Conservation (phyloP, 2,888 invertebrate species). For the Malachius bipustulatus region DNA sequence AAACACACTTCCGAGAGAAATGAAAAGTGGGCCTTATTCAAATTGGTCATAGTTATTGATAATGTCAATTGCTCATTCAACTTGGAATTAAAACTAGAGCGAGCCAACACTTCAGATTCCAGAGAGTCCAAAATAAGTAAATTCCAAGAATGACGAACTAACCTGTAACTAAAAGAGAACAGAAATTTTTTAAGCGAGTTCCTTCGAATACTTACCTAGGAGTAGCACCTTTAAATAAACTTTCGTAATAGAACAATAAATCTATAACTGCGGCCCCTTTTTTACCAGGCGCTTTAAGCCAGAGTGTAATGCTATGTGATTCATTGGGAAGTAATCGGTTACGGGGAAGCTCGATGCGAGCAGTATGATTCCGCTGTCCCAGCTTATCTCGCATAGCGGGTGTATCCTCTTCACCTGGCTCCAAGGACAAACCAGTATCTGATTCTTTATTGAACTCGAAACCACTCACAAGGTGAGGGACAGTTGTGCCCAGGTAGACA, state of each 20-base stretch:
- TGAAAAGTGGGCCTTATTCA: slow-evolving; percentile 50
- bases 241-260: slow-evolving; percentile 63
- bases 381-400: slow-evolving; percentile 29
- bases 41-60: slow-evolving; percentile 56
- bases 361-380: slow-evolving; percentile 36
- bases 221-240: slow-evolving; percentile 29
- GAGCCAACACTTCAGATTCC: slow-evolving; percentile 40
- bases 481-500: slow-evolving; percentile 54
- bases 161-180: slow-evolving; percentile 39
- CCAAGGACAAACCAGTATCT: slow-evolving; percentile 13
- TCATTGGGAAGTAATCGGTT: slow-evolving; percentile 43
- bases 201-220: slow-evolving; percentile 28
- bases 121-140: slow-evolving; percentile 50
- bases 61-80: slow-evolving; percentile 49
- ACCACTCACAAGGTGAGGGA: slow-evolving; percentile 46
- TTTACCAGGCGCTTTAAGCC: slow-evolving; percentile 56
- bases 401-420: slow-evolving; percentile 23
- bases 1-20: slow-evolving; percentile 45
- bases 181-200: slow-evolving; percentile 2
- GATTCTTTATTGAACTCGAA: slow-evolving; percentile 26
- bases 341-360: slow-evolving; percentile 34
- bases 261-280: slow-evolving; percentile 52
- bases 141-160: slow-evolving; percentile 54
- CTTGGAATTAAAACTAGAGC: slow-evolving; percentile 36
- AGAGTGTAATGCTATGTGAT: slow-evolving; percentile 44